These are phyloP conservation scores for Momotus momota DNA, from an alignment of 2,797 vertebrate genomes.

Conservation along the genomic window DNA sequence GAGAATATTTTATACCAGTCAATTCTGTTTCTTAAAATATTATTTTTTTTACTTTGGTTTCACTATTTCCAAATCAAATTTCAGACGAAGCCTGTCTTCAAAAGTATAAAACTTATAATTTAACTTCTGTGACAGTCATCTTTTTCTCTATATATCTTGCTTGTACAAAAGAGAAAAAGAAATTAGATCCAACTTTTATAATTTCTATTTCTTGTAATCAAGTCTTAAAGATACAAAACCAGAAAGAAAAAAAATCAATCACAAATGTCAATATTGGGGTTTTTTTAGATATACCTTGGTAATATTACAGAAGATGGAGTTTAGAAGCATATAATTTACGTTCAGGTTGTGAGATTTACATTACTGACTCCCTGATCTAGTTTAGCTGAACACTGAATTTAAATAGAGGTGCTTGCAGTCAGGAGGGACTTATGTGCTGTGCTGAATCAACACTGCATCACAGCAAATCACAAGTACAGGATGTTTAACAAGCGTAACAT, in stretches of 20 bases:
- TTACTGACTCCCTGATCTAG: slow-evolving; percentile 3
- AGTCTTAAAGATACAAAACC: neutral
- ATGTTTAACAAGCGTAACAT: slow-evolving; percentile 65
- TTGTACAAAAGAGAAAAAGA: neutral
- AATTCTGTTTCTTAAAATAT: neutral
- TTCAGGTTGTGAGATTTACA: slow-evolving; percentile 28
- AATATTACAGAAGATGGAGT: neutral
- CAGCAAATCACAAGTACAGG: slow-evolving; percentile 43
- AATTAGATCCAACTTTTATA: neutral
- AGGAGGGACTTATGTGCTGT: neutral
- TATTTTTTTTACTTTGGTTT: neutral
- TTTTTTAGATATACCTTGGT: neutral
- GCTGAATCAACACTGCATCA: slow-evolving; percentile 33
- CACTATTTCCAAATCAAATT: neutral
- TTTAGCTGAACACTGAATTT: neutral
- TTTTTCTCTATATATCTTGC: neutral
- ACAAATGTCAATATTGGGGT: neutral
- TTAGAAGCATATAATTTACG: neutral
- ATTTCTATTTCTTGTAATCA: neutral
- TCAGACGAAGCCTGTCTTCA: neutral
- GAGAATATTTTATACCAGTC: neutral
- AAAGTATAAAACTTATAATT: neutral
- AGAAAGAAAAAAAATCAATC: neutral
- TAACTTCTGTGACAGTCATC: neutral
- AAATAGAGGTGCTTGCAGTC: slow-evolving; percentile 19